These are phyloP conservation scores for Galendromus occidentalis DNA, from an alignment of 1,140 invertebrate genomes.

Conservation along the genomic window DNA sequence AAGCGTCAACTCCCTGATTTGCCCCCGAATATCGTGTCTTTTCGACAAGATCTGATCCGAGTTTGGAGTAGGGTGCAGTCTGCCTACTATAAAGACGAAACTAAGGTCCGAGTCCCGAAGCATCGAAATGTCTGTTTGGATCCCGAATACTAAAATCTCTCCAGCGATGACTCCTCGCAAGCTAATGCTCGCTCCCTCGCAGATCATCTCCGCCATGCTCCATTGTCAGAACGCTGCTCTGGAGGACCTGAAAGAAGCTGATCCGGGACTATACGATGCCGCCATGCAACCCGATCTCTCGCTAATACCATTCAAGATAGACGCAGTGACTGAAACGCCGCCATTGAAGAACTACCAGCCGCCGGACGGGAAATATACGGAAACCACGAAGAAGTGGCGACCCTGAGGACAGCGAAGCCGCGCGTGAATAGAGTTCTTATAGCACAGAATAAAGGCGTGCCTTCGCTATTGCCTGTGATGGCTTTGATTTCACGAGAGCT, in stretches of 20 bases:
- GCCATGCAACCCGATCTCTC: slow-evolving; percentile 49
- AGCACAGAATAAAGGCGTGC: too few relatives aligned
- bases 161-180: neutral
- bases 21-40: neutral
- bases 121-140: neutral
- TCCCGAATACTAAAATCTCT: neutral
- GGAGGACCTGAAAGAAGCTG: slow-evolving; percentile 47
- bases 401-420: neutral
- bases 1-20: neutral
- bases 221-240: slow-evolving; percentile 51
- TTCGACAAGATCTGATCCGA: neutral
- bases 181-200: slow-evolving; percentile 18
- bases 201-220: slow-evolving; percentile 43
- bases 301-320: slow-evolving; percentile 41
- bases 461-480: too few relatives aligned
- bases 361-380: slow-evolving; percentile 65
- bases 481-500: too few relatives aligned
- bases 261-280: slow-evolving; percentile 56
- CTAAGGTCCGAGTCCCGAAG: neutral
- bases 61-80: neutral
- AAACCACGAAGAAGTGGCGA: slow-evolving; percentile 52
- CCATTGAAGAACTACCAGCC: slow-evolving; percentile 49
- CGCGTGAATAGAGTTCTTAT: too few relatives aligned
- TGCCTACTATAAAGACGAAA: neutral
- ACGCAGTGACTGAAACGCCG: slow-evolving; percentile 52